phyloP scores from a whole-genome alignment of 2,888 invertebrate species.

The Linnaemya vulpina region DNA sequence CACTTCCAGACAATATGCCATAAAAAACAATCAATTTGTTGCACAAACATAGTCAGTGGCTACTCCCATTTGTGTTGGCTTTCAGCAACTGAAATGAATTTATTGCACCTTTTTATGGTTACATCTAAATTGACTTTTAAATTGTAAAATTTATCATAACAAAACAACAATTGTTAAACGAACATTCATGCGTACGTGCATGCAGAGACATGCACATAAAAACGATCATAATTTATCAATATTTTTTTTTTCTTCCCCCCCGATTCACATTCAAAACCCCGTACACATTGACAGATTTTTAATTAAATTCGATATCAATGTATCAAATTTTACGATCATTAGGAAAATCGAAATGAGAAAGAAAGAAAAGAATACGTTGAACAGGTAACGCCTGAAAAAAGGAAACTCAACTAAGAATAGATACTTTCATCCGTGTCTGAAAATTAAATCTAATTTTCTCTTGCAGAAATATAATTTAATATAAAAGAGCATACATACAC shows the following conservation, averaged over 20 bases:
- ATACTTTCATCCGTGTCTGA: not conserved
- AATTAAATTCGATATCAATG: constrained; percentile 71
- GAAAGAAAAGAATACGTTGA: not conserved
- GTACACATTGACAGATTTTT: constrained; percentile 71
- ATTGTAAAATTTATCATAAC: constrained; percentile 82
- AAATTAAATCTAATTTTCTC: not conserved
- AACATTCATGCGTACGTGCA: not conserved
- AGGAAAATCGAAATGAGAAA: constrained; percentile 34
- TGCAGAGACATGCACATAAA: no score
- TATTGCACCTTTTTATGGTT: constrained; percentile 82
- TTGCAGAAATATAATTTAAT: not conserved
- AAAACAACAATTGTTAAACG: constrained; percentile 64
- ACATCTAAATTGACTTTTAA: constrained; percentile 83
- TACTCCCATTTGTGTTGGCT: constrained; percentile 74
- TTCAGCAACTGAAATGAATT: constrained; percentile 78
- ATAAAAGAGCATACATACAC: no score
- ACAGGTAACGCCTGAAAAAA: constrained; percentile 27
- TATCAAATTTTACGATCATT: constrained; percentile 63
- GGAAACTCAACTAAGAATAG: not conserved
- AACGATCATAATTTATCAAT: constrained; percentile 60
- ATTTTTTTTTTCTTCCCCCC: no score
- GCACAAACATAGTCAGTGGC: constrained; percentile 69
- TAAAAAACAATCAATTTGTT: constrained; percentile 72
- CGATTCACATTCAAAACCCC: constrained; percentile 56
- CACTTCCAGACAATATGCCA: constrained; percentile 40